Evolutionary conservation across 2,113 vertebrate species (phyloP).

Genomic region (Casuarius casuarius): DNA sequence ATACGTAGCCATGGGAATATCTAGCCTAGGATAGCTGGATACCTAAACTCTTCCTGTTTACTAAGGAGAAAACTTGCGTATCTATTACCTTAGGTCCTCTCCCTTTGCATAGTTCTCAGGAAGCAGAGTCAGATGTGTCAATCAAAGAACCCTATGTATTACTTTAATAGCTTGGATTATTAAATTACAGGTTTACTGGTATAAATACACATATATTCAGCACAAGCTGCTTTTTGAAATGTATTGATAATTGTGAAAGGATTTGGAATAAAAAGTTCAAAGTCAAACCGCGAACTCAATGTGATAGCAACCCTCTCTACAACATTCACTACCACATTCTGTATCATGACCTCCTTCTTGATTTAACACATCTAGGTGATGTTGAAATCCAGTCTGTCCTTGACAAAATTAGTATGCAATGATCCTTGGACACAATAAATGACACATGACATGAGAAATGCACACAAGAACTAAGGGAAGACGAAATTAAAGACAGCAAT

Average conservation of each 20-base stretch:
- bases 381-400: neutral
- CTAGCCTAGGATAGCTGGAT: neutral
- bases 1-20: neutral
- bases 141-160: conserved; percentile 28
- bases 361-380: neutral
- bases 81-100: neutral
- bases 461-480: neutral
- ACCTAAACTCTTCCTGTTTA: neutral
- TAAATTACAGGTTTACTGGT: conserved; percentile 50
- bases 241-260: neutral
- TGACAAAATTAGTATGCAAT: neutral
- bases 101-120: neutral
- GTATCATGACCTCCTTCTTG: neutral
- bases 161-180: conserved; percentile 55
- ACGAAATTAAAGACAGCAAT: neutral
- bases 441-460: neutral
- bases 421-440: neutral
- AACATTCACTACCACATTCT: neutral
- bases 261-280: neutral
- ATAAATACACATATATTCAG: neutral
- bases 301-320: neutral
- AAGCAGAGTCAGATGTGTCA: neutral
- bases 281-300: neutral
- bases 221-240: conserved; percentile 17
- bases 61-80: neutral